Evolutionary conservation across 2,113 vertebrate genomes (phyloP).

Genomic region (Mesembrinibis cayennensis): DNA sequence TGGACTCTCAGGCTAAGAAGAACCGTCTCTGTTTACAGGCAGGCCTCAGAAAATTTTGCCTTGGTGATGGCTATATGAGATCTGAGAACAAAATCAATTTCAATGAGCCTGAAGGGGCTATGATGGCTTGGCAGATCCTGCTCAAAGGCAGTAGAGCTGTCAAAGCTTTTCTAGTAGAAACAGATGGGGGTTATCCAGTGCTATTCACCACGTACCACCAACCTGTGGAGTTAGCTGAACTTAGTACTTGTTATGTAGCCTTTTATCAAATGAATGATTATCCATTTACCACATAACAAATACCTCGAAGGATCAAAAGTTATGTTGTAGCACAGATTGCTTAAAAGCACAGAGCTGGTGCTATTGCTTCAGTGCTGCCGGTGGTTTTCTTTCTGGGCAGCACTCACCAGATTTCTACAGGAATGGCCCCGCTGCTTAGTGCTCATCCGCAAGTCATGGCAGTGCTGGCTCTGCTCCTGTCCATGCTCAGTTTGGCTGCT

Average conservation of each 20-base stretch:
- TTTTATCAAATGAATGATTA: not conserved
- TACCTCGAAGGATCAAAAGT: too few species aligned
- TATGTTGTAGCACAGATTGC: too few species aligned
- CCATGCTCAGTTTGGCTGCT: not conserved
- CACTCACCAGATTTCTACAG: too few species aligned
- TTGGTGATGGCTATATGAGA: too few species aligned
- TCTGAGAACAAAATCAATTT: not conserved
- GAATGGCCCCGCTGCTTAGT: not conserved
- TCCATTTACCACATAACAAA: not conserved
- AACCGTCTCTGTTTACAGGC: not conserved
- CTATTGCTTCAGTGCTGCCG: not conserved
- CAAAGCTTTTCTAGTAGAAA: not conserved
- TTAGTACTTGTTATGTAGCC: not conserved
- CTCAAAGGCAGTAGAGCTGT: not conserved
- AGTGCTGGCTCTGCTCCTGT: not conserved
- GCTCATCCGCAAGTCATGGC: fast-evolving
- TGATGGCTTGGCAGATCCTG: fast-evolving
- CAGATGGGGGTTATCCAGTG: fast-evolving
- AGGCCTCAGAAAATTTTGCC: not conserved
- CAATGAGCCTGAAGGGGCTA: too few species aligned
- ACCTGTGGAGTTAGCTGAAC: not conserved
- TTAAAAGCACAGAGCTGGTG: not conserved
- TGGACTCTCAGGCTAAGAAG: too few species aligned
- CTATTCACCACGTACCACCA: not conserved
- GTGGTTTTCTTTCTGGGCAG: not conserved